Base-by-base conservation (phyloP, 2,113 vertebrate genomes). In the Lepus timidus region DNA sequence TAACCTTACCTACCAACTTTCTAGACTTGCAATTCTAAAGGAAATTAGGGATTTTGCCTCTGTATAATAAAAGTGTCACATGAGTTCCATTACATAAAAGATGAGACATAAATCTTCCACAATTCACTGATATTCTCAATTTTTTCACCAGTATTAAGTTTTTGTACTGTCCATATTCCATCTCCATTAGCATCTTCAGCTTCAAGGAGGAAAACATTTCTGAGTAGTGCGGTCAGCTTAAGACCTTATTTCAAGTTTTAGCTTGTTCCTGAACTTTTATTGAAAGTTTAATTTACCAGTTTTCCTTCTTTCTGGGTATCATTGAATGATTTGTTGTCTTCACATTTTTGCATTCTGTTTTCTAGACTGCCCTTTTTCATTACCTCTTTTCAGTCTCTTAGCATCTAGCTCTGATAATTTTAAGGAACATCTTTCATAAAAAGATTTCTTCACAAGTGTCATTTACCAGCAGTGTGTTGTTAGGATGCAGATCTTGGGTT, bases 131-230 rank as follows among this genome's bases (percentile, higher is more conserved):
- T 80, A 64, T 2, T 95, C 33, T 92, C 62, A 90, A 76, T 88
- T 97, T 93, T 36, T 92, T 79, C 74, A 62, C 36, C 51, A 84
- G 9, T 55, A 68, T 86, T 83, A 87, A 73, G 33, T 79, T 68
- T 67, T 82, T 74, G 17, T 55, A 51, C 31, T 88, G 17, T 20
- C 67, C n/a, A 17, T 93, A 49, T 75, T 95, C 93, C 29, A 36
- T 90, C 65, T 93, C 76, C n/a, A 80, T 13, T 91, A 74, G 9
- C 23, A 65, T 80, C 51, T 80, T 90, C 36, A 92, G 64, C 67
- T 90, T 79, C 80, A 65, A 51, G 27, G 16, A 79, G 58, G 64
- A 44, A 62, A n/a, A 0, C 3, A 89, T 86, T 94, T 39, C 33
- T 79, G 6, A 82, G 10, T 76, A 62, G 39, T 31, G 64, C 39